Percentiles rank a stretch among this genome's conserved stretches.
These are phyloP conservation scores for Tylochromis polylepis DNA, from an alignment of 2,113 vertebrate genomes.

Conservation along the genomic window DNA sequence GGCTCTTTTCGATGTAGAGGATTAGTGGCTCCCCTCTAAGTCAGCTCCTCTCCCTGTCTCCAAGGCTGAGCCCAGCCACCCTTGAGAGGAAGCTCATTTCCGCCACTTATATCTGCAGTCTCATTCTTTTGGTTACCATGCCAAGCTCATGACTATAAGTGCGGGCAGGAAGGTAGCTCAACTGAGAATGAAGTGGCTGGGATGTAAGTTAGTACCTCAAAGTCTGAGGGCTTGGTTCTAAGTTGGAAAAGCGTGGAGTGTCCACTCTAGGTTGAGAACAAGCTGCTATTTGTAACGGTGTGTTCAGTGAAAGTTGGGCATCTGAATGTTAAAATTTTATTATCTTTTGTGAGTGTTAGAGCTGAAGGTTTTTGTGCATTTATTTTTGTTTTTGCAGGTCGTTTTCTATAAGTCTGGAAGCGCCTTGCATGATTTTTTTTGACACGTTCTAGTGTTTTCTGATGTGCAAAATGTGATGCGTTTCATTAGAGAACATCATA, in stretches of 20 bases:
- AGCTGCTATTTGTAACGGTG: background rate
- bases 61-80: background rate
- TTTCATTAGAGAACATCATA: slow-evolving; percentile 24
- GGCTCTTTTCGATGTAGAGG: background rate
- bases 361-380: background rate
- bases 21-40: background rate
- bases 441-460: background rate
- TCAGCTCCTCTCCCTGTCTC: background rate
- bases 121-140: background rate
- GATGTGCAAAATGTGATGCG: background rate
- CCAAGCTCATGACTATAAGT: background rate
- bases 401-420: background rate
- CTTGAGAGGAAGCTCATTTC: background rate
- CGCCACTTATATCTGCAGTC: background rate
- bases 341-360: background rate
- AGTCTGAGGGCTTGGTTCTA: background rate
- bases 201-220: background rate
- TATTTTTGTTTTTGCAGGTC: background rate
- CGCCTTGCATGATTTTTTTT: background rate
- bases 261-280: background rate
- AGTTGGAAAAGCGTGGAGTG: background rate
- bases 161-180: background rate
- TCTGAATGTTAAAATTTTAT: background rate
- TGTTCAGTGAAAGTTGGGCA: background rate
- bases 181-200: background rate